Evolutionary conservation across 2,113 vertebrate genomes (phyloP).

Genomic region (Tyrannus savana): DNA sequence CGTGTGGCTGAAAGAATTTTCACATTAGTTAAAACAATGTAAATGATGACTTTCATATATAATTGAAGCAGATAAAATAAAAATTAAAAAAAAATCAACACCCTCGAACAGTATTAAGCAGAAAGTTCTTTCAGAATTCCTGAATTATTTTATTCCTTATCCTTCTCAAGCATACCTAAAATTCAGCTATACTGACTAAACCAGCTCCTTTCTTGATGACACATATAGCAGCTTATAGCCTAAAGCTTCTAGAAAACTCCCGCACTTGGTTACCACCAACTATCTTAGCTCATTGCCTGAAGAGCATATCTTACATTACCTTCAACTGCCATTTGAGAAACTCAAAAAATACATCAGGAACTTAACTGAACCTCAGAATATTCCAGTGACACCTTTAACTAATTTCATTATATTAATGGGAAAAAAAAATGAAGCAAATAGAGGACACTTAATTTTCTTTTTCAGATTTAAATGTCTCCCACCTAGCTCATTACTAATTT

Average conservation of each 20-base stretch:
- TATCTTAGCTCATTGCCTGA: neutral
- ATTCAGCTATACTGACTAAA: neutral
- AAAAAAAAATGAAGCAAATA: neutral
- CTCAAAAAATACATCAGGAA: neutral
- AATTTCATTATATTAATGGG: neutral
- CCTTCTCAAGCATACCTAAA: neutral
- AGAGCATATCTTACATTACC: neutral
- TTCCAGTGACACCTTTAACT: neutral
- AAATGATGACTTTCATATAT: neutral
- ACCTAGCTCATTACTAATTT: neutral
- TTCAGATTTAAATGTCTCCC: neutral
- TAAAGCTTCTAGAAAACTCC: neutral
- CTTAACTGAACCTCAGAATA: neutral
- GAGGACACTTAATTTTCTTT: neutral
- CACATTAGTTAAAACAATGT: neutral
- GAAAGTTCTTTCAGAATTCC: neutral
- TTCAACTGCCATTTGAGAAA: neutral
- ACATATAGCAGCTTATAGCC: neutral
- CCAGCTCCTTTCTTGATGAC: neutral
- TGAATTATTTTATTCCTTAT: neutral
- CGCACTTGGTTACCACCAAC: neutral
- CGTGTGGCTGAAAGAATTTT: neutral
- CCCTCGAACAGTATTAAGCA: neutral
- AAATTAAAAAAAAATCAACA: neutral
- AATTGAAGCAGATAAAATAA: neutral